Conservation (phyloP, 2,797 vertebrate species). For the Poeciliopsis gracilis region DNA sequence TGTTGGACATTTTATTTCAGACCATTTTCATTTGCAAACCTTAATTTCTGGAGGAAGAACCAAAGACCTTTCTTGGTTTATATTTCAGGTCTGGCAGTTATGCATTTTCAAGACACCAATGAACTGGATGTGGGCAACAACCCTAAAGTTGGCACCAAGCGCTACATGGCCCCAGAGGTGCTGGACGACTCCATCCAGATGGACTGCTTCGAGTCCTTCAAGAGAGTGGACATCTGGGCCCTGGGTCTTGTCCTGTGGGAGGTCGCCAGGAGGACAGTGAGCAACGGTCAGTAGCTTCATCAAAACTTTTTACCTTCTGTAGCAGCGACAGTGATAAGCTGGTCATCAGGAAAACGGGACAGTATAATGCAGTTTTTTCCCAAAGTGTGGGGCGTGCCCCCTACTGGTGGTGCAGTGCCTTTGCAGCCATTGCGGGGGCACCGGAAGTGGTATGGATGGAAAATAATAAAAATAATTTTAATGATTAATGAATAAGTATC, state of each 20-base stretch:
- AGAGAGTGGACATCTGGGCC: constrained; percentile 97
- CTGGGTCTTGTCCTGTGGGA: constrained; percentile 98
- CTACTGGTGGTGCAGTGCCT: no score
- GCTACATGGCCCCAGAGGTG: constrained; percentile 98
- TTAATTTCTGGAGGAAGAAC: no score
- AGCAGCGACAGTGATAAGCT: not conserved
- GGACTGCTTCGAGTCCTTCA: constrained; percentile 97
- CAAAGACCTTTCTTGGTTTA: constrained; percentile 15
- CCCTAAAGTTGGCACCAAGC: constrained; percentile 96
- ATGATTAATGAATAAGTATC: not conserved
- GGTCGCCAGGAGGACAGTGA: constrained; percentile 92
- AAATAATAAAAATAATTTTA: no score
- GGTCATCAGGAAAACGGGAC: not conserved
- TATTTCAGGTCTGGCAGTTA: constrained; percentile 90
- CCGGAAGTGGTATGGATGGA: no score
- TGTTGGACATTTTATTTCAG: not conserved
- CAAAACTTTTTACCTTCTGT: not conserved
- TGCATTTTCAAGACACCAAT: constrained; percentile 98
- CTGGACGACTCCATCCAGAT: constrained; percentile 95
- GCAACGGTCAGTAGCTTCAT: constrained; percentile 87
- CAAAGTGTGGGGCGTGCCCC: no score
- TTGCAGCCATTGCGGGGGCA: no score
- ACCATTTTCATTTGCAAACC: not conserved
- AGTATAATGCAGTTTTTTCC: no score
- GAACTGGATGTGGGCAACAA: constrained; percentile 97